Base-by-base conservation (phyloP, 2,797 vertebrate genomes). In the Acomys russatus region DNA sequence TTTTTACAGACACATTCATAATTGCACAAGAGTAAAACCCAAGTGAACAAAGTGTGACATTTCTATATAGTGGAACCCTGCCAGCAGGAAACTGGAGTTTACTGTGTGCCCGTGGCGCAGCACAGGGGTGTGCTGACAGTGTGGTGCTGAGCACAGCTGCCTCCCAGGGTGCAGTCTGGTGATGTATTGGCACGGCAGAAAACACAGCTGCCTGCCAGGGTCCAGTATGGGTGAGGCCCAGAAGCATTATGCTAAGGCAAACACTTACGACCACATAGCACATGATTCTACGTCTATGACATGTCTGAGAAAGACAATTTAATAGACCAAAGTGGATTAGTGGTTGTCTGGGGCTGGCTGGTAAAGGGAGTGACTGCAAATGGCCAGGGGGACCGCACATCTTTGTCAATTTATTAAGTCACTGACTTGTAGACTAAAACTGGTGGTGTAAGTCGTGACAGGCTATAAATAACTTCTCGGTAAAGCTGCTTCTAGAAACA, bases 31-130 rank as follows among this genome's bases (percentile, higher is more conserved):
- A 73, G 54, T n/a, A 23, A 91, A 78, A 86, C 66, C 11, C 35
- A 51, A 90, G 44, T 17, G 87, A 61, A 95, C 33, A 96, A 87
- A 84, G n/a, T 15, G 4, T 86, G 59, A 44, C 54, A 28, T n/a
- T 25, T 44, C 71, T 49, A 79, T 0, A 76, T 12, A 35, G 88
- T 6, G 35, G 54, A 88, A 68, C 71, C 73, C 56, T 6, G 2
- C 6, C 25, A 51, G 89, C 12, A 59, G 56, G 6, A 70, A 51
- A 87, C 90, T 68, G 64, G 64, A 95, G 86, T 1, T 0, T 54
- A 78, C 35, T 18, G 14, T 20, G 22, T 11, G 83, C 11, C 30
- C 54, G 8, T 14, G 35, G 23, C 28, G 3, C 17, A 88, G 28
- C 22, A 49, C 0, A 12, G 38, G 2, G 30, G 3, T 22, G 12